Base-by-base conservation (phyloP, 2,888 invertebrate genomes). In the Cerceris rybyensis region DNA sequence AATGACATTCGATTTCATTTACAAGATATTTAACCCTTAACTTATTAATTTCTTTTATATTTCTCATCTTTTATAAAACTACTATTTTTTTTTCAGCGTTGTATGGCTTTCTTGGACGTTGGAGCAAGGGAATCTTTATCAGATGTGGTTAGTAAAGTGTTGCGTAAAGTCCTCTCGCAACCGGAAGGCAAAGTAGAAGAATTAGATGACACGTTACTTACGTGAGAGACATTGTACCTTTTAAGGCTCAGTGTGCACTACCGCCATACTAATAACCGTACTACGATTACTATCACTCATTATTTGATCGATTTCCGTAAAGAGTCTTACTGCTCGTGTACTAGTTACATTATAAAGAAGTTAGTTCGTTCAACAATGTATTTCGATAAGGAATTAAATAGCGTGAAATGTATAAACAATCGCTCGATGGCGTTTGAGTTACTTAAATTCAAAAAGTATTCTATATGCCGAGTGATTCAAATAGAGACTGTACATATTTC, bases 121-220 rank as follows among this genome's bases (percentile, higher is more conserved):
- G 98, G 98, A 68, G 98, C 98, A 82, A 95, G 96, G 86, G 98
- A 98, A 92, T 96, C 98, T 2, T 93, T 99, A 81, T 95, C 94
- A 77, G 98, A 98, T 92, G 98, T 98, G 76, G 96, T 98, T 84
- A 96, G 95, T 89, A 98, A 98, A 93, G 97, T 97, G 79, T 93
- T 98, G 90, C 96, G 96, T 78, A 98, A 98, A 93, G 94, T 96
- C 14, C 93, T 95, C 75, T 94, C 95, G 50, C 96, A 96, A 89
- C 94, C 96, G 16, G 96, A 97, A 91, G 96, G 96, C 83, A 97
- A 97, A 92, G 97, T 98, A 92, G 98, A 98, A 90, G 97, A 98
- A 91, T 94, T 98, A 80, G 98, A 98, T 93, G 97, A 97, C 91
- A 98, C 98, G 70, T 93, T 98, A 91, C 94, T 97, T 93, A 96